phyloP scores from a whole-genome alignment of 1,140 invertebrate genomes.

The Zelostemma sp. region DNA sequence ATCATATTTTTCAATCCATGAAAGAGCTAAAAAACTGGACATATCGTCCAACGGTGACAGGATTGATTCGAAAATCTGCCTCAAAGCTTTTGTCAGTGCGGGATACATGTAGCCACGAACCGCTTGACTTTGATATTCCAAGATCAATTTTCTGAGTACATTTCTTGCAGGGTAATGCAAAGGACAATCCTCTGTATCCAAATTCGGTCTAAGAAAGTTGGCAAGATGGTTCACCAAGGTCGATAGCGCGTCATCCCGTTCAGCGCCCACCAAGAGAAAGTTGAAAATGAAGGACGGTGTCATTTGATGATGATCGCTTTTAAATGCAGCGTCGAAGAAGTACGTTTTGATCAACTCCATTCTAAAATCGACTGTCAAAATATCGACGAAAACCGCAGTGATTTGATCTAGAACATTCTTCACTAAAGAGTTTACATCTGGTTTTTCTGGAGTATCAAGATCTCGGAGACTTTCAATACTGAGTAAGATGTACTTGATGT shows the following conservation, averaged over 20 bases:
- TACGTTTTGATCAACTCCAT: conserved; percentile 17
- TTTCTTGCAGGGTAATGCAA: neutral
- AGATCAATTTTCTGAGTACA: neutral
- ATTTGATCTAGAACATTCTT: neutral
- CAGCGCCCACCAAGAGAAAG: neutral
- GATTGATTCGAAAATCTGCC: neutral
- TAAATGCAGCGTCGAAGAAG: conserved; percentile 4
- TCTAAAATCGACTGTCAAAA: conserved; percentile 6
- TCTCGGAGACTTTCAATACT: conserved; percentile 2
- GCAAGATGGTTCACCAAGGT: neutral
- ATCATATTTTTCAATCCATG: neutral
- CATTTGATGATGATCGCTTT: neutral
- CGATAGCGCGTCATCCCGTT: neutral
- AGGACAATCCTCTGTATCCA: neutral
- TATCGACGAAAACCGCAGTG: neutral
- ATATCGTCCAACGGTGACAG: neutral
- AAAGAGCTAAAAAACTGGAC: neutral
- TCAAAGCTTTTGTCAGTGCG: neutral
- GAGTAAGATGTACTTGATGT: conserved; percentile 1
- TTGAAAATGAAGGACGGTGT: neutral
- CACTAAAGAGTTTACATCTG: conserved; percentile 2
- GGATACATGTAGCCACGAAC: neutral
- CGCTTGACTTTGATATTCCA: neutral
- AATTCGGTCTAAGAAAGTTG: neutral
- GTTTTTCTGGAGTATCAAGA: neutral